Conservation (phyloP, 2,113 vertebrate species). For the Peromyscus leucopus region DNA sequence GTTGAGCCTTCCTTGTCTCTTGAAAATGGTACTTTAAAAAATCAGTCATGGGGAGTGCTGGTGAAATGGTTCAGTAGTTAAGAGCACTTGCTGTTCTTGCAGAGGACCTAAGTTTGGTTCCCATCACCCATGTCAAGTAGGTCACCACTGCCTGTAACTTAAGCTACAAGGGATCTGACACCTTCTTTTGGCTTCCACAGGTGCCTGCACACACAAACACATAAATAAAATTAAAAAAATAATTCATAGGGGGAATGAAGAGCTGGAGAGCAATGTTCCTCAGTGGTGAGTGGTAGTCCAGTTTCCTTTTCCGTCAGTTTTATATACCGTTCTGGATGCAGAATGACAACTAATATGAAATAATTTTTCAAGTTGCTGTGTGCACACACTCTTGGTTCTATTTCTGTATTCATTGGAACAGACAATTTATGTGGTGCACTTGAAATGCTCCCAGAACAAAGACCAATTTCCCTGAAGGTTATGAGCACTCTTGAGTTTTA, state of each 20-base stretch:
- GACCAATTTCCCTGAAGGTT: slow-evolving; percentile 67
- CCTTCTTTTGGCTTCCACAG: no score
- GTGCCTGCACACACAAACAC: no score
- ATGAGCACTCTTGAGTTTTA: slow-evolving; percentile 49
- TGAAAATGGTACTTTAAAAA: slow-evolving; percentile 66
- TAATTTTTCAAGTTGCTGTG: slow-evolving; percentile 64
- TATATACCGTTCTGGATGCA: slow-evolving; percentile 56
- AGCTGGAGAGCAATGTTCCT: not conserved
- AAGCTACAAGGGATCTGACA: not conserved
- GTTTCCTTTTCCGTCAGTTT: slow-evolving; percentile 51
- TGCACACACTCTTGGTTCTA: slow-evolving; percentile 35
- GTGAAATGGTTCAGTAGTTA: not conserved
- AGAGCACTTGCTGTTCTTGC: not conserved
- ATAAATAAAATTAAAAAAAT: not conserved
- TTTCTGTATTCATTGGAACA: slow-evolving; percentile 48
- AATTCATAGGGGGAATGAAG: not conserved
- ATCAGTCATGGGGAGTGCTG: not conserved
- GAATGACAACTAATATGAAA: slow-evolving; percentile 34
- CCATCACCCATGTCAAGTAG: no score
- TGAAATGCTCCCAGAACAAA: slow-evolving; percentile 67
- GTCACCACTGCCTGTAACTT: not conserved
- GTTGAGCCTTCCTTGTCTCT: slow-evolving; percentile 8
- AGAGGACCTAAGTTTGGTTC: not conserved
- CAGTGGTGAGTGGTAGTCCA: not conserved
- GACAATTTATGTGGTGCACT: slow-evolving; percentile 54